Evolutionary conservation across 2,888 invertebrate species (phyloP).

Genomic region (Drosophila gaucha): DNA sequence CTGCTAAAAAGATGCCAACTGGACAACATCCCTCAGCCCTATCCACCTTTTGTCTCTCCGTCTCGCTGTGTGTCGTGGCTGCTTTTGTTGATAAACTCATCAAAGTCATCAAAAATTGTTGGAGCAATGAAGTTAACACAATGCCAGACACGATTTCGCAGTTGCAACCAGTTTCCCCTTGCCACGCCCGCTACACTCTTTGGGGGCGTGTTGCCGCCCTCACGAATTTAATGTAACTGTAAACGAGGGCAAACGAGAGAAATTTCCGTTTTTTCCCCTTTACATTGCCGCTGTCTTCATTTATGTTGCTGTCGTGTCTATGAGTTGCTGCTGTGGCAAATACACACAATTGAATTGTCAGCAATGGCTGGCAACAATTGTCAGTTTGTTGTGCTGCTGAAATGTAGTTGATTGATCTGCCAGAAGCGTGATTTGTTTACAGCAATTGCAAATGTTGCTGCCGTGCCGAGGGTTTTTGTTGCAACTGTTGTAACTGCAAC

Average conservation of each 20-base stretch:
- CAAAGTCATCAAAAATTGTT: constrained; percentile 71
- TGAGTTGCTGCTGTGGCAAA: constrained; percentile 4
- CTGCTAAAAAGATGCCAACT: constrained; percentile 37
- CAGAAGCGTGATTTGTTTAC: constrained; percentile 74
- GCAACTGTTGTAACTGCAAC: constrained; percentile 7
- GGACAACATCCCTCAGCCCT: neutral
- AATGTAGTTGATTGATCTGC: constrained; percentile 69
- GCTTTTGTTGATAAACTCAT: constrained; percentile 71
- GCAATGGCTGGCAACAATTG: constrained; percentile 41
- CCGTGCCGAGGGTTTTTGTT: constrained; percentile 6
- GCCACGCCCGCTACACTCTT: constrained; percentile 1
- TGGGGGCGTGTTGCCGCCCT: constrained; percentile 58
- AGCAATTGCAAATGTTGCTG: constrained; percentile 62
- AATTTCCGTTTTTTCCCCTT: constrained; percentile 12
- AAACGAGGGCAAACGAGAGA: constrained; percentile 36
- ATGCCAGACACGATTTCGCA: constrained; percentile 65
- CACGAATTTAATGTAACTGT: constrained; percentile 71
- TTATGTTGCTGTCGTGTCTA: constrained; percentile 62
- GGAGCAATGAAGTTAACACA: constrained; percentile 66
- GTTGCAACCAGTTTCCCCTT: constrained; percentile 1
- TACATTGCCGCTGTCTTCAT: constrained; percentile 18
- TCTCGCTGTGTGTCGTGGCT: constrained; percentile 19
- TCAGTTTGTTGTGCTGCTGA: constrained; percentile 47
- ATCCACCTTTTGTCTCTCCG: too few species aligned
- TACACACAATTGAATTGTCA: constrained; percentile 69